Percentiles rank a stretch among this genome's conserved stretches.
Conservation (phyloP, 1,140 invertebrate genomes). For the Caerostris darwini region DNA sequence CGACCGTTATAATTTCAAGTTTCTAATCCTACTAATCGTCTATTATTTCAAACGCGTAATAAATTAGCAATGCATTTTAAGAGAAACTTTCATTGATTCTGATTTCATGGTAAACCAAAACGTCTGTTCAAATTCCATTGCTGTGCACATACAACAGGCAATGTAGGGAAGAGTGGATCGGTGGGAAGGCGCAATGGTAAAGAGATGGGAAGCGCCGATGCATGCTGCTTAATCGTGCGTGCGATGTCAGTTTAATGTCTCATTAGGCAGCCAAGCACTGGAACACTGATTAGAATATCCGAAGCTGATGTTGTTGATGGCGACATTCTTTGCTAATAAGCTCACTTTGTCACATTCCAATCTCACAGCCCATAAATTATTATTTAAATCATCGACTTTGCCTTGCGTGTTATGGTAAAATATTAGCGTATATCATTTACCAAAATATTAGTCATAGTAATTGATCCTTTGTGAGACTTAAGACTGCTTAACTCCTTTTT, state of each 20-base stretch:
- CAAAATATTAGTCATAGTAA: no score
- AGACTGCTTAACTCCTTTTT: no score
- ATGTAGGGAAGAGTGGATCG: no score
- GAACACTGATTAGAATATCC: slow-evolving; percentile 23
- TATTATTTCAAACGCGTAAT: no score
- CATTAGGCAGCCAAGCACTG: slow-evolving; percentile 21
- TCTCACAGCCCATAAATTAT: not conserved
- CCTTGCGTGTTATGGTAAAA: not conserved
- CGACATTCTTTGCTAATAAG: slow-evolving; percentile 10
- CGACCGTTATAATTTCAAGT: no score
- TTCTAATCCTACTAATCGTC: no score
- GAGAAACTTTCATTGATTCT: no score
- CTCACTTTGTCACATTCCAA: not conserved
- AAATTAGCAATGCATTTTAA: no score
- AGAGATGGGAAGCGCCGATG: not conserved
- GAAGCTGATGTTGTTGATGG: not conserved
- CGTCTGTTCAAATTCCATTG: no score
- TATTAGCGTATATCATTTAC: not conserved
- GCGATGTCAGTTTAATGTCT: slow-evolving; percentile 7
- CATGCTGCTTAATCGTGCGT: slow-evolving; percentile 6
- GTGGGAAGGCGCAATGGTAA: not conserved
- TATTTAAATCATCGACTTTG: not conserved
- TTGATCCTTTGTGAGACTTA: no score
- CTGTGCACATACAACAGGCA: no score
- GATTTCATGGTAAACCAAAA: no score